Evolutionary conservation across 2,888 invertebrate species (phyloP).

Genomic region (Steinernema carpocapsae): DNA sequence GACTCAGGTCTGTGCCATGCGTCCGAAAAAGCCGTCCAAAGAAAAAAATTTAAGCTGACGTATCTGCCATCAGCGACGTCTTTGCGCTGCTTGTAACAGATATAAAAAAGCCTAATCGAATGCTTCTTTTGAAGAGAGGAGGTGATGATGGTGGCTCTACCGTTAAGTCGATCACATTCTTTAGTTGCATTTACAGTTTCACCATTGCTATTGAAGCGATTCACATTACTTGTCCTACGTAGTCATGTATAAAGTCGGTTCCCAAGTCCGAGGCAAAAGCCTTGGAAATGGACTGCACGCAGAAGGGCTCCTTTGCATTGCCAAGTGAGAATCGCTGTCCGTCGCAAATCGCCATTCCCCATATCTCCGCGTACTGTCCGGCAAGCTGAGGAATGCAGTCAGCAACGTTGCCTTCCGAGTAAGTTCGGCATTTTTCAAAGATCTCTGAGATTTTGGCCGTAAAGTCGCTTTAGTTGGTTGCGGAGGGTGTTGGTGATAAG

Average conservation of each 20-base stretch:
- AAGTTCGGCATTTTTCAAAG: slow-evolving; percentile 53
- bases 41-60: slow-evolving; percentile 86
- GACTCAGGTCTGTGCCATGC: too few species aligned
- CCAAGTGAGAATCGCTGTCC: slow-evolving; percentile 79
- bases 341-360: slow-evolving; percentile 95
- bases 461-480: slow-evolving; percentile 82
- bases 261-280: slow-evolving; percentile 76
- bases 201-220: slow-evolving; percentile 78
- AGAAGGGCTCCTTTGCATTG: slow-evolving; percentile 87
- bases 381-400: slow-evolving; percentile 91
- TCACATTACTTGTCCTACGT: slow-evolving; percentile 94
- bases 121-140: slow-evolving; percentile 74
- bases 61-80: slow-evolving; percentile 84
- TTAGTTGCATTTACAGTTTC: slow-evolving; percentile 9
- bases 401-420: slow-evolving; percentile 56
- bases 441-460: slow-evolving; percentile 89
- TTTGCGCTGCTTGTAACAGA: slow-evolving; percentile 71
- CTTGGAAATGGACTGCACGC: slow-evolving; percentile 84
- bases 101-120: slow-evolving; percentile 71
- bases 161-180: neutral
- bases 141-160: slow-evolving; percentile 82
- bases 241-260: slow-evolving; percentile 77
- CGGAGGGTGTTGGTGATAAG: slow-evolving; percentile 62
- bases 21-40: too few species aligned
- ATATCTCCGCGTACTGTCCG: slow-evolving; percentile 78